A percentile compares a stretch with the other conserved stretches of the same genome.
Conservation (phyloP, 2,113 vertebrate genomes). For the Leucopsar rothschildi region DNA sequence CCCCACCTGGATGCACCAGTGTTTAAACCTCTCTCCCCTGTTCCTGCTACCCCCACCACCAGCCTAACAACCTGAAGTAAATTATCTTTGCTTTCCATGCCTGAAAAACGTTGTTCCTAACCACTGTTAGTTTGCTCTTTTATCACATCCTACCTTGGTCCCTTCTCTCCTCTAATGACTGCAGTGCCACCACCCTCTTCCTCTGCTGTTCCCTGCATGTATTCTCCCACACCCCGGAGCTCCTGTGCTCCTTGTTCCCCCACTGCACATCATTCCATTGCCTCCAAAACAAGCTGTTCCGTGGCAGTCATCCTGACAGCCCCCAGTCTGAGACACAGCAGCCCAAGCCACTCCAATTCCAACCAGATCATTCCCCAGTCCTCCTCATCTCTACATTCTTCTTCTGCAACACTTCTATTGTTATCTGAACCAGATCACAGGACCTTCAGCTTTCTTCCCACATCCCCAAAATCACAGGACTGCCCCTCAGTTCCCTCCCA, state of each 20-base stretch:
- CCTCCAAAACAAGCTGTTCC: background rate
- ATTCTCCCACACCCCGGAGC: background rate
- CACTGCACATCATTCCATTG: rapidly evolving
- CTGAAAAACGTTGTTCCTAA: background rate
- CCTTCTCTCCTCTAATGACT: background rate
- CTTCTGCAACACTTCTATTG: background rate
- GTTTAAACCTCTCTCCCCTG: background rate
- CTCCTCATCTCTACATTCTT: background rate
- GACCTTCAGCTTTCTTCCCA: background rate
- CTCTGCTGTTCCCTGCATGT: background rate
- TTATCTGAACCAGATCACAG: background rate
- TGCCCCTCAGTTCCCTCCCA: background rate
- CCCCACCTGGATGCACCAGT: background rate
- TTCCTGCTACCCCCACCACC: rapidly evolving
- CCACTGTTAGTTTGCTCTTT: background rate
- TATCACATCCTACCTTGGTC: background rate
- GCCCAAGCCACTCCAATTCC: background rate
- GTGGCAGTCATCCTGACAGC: background rate
- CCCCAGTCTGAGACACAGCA: background rate
- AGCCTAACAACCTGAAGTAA: background rate
- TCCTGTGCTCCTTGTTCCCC: background rate
- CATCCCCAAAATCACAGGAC: background rate
- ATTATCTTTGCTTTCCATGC: background rate
- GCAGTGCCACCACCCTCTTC: background rate
- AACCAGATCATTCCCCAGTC: background rate